These are phyloP conservation scores for Condylura cristata DNA, from an alignment of 2,113 vertebrate species.

Conservation along the genomic window DNA sequence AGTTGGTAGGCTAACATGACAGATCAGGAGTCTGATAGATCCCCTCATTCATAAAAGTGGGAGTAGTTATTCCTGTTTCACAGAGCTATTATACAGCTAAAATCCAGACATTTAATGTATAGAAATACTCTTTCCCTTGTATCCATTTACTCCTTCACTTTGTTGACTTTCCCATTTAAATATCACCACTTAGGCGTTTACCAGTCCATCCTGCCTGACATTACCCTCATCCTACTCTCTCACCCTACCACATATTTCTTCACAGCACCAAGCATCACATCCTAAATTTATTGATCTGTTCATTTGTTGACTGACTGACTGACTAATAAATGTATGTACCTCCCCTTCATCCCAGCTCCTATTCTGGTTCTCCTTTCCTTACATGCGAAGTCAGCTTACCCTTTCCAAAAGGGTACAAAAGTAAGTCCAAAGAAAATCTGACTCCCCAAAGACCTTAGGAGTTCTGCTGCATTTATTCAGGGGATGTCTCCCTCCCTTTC, in stretches of 20 bases:
- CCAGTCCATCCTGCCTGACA: background rate
- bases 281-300: background rate
- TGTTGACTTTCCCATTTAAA: background rate
- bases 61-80: background rate
- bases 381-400: background rate
- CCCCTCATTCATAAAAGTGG: background rate
- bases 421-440: background rate
- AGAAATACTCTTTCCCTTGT: background rate
- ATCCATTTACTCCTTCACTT: background rate
- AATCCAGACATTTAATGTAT: background rate
- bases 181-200: background rate
- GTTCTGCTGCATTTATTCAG: background rate
- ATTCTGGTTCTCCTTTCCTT: background rate
- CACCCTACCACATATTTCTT: background rate
- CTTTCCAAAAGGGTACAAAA: background rate
- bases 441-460: background rate
- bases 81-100: background rate
- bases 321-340: background rate
- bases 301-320: background rate
- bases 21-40: constrained; percentile 15
- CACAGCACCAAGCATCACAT: background rate
- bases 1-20: background rate
- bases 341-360: background rate
- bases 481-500: background rate
- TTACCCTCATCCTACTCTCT: background rate